phyloP scores from a whole-genome alignment of 2,113 vertebrate species.

The Barbus barbus region DNA sequence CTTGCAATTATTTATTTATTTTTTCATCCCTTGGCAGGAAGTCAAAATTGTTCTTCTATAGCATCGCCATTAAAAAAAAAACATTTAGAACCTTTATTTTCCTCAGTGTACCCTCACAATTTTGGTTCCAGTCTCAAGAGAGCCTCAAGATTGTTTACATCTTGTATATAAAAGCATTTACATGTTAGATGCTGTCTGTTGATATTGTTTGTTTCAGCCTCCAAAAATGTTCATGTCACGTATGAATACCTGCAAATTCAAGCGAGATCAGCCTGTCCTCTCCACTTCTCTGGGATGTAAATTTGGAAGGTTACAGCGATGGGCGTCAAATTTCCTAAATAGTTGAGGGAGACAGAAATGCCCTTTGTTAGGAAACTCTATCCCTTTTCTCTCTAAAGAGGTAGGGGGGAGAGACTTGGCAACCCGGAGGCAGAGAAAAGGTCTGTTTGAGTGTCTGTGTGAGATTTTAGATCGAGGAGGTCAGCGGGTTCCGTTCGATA shows the following conservation, averaged over 20 bases:
- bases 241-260: not conserved
- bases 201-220: not conserved
- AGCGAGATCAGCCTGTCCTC: not conserved
- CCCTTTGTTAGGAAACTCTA: constrained; percentile 93
- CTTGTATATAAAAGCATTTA: not conserved
- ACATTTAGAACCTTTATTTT: too few species aligned
- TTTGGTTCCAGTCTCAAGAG: not conserved
- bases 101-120: not conserved
- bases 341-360: constrained; percentile 83
- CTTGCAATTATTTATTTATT: not conserved
- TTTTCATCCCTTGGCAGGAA: too few species aligned
- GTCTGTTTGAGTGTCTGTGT: constrained; percentile 53
- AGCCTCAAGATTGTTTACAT: not conserved
- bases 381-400: constrained; percentile 85
- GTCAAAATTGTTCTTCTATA: too few species aligned
- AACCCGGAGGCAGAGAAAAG: constrained; percentile 72
- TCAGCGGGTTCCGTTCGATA: constrained; percentile 54
- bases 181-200: not conserved
- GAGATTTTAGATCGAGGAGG: constrained; percentile 45
- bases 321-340: constrained; percentile 86
- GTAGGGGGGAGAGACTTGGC: constrained; percentile 77
- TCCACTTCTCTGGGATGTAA: constrained; percentile 41
- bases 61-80: too few species aligned
- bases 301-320: constrained; percentile 73
- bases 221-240: not conserved